Base-by-base conservation (phyloP, 2,113 vertebrate species). In the Gasterosteus nipponicus region DNA sequence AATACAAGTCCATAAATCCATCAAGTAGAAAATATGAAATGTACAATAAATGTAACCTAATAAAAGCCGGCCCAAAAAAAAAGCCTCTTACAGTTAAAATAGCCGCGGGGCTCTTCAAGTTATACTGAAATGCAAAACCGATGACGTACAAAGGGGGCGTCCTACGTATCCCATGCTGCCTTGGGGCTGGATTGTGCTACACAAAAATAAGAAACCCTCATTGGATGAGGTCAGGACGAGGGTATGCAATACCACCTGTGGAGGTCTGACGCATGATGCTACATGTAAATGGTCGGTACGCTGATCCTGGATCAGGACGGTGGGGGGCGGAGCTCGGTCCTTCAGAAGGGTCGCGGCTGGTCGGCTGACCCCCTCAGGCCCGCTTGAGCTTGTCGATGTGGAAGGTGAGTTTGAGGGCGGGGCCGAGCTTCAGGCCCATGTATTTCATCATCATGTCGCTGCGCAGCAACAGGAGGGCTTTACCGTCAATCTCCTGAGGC, bases 361-460 rank as follows among this genome's bases (percentile, higher is more conserved):
- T 22, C 19, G 26, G 61, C 58, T 18, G 57, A 68, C 70, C 73
- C 94, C 91, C 95, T 95, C 96, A 97, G 87, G 95, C 95, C 84
- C 96, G 96, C 89, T 98, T 98, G 76, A 99, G 95, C 92, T 95
- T 98, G 92, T 99, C 98, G 0, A 99, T 99, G 92, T 99, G 97
- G 91, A 97, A 98, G 78, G 94, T 96, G 84, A 99, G 96, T 92
- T 99, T 99, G 90, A 99, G 95, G 9, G 98, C 96, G 0, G 98
- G 98, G 14, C 98, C 98, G 75, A 99, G 94, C 93, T 99, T 99
- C 86, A 99, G 92, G 51, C 98, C 98, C 98, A 99, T 99, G 92
- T 99, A 99, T 86, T 97, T 97, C 96, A 97, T 98, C 96, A 98
- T 97, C 93, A 96, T 95, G 85, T 98, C 97, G 0, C 96, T 97